These are phyloP conservation scores for Epizoanthus illoricatus DNA, from an alignment of 92 coral and sea anemone genomes.

Conservation along the genomic window DNA sequence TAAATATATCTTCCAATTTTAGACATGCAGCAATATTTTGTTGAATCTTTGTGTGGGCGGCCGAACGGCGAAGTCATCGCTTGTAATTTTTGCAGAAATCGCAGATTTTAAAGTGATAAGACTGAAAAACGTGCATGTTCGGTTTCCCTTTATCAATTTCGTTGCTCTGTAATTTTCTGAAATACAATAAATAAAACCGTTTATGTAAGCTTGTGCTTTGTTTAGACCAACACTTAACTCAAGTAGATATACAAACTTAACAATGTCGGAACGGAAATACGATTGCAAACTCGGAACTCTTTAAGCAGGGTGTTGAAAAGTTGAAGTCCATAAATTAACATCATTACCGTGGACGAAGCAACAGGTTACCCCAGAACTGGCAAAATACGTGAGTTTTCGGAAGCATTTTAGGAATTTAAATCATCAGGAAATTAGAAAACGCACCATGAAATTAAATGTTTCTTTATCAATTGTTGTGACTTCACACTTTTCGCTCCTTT, in stretches of 20 bases:
- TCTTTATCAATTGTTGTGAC: not conserved
- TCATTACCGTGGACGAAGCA: conserved; percentile 5
- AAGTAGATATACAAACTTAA: conserved; percentile 14
- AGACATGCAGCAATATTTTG: not conserved
- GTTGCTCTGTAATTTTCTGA: not conserved
- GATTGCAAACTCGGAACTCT: conserved; percentile 8
- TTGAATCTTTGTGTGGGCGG: conserved; percentile 11
- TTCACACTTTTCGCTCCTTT: conserved; percentile 1
- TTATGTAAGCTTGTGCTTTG: not conserved
- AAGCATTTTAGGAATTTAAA: not conserved
- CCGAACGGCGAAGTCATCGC: not conserved
- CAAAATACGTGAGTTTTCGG: conserved; percentile 7
- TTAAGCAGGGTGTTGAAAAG: conserved; percentile 43
- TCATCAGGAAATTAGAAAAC: not conserved
- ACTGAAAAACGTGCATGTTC: conserved; percentile 21
- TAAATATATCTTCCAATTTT: not conserved
- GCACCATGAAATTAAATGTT: not conserved
- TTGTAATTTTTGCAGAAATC: conserved; percentile 2
- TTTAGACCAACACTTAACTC: conserved; percentile 26
- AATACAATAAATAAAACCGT: too few relatives aligned
- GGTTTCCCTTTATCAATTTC: not conserved
- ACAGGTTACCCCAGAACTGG: not conserved
- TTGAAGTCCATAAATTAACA: conserved; percentile 13
- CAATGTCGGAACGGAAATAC: conserved; percentile 27
- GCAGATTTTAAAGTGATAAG: conserved; percentile 12